Percentiles rank a stretch among this genome's conserved stretches.
phyloP scores from a whole-genome alignment of 2,113 vertebrate species.

The Solenodon paradoxus region DNA sequence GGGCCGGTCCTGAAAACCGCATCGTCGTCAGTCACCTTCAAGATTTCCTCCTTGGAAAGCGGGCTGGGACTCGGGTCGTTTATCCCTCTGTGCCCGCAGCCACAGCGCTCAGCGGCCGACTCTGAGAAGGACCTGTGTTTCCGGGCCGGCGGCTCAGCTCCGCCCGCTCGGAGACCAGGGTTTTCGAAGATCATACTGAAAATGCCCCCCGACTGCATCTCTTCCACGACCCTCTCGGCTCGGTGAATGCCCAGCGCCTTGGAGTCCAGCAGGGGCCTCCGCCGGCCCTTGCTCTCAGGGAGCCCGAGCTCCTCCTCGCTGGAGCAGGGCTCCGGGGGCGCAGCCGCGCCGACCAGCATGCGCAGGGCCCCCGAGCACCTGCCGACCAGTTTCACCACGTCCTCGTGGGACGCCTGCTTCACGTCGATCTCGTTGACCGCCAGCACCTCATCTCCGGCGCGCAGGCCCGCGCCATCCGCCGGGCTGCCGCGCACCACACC shows the following conservation, averaged over 20 bases:
- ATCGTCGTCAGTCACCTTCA: conserved; percentile 85
- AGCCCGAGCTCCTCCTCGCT: conserved; percentile 93
- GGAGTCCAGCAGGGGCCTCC: conserved; percentile 90
- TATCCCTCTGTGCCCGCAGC: conserved; percentile 68
- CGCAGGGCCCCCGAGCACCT: conserved; percentile 94
- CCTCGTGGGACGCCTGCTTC: conserved; percentile 94
- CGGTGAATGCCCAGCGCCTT: conserved; percentile 95
- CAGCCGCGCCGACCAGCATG: conserved; percentile 89
- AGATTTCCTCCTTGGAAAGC: conserved; percentile 89
- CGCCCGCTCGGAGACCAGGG: conserved; percentile 86
- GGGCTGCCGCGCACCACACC: conserved; percentile 95
- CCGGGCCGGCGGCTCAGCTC: conserved; percentile 79
- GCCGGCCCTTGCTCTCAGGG: conserved; percentile 88
- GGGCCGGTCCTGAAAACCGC: conserved; percentile 85
- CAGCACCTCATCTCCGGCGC: conserved; percentile 93
- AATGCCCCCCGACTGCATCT: conserved; percentile 96
- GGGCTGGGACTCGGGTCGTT: conserved; percentile 79
- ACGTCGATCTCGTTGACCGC: conserved; percentile 95
- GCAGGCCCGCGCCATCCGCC: conserved; percentile 93
- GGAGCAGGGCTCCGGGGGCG: conserved; percentile 90
- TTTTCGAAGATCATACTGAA: conserved; percentile 98
- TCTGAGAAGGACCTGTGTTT: conserved; percentile 87
- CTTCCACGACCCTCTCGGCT: conserved; percentile 95
- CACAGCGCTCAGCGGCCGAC: conserved; percentile 83
- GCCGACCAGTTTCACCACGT: conserved; percentile 97